These are phyloP conservation scores for Mycetomoellerius zeteki DNA, from an alignment of 1,140 invertebrate species.

Conservation along the genomic window DNA sequence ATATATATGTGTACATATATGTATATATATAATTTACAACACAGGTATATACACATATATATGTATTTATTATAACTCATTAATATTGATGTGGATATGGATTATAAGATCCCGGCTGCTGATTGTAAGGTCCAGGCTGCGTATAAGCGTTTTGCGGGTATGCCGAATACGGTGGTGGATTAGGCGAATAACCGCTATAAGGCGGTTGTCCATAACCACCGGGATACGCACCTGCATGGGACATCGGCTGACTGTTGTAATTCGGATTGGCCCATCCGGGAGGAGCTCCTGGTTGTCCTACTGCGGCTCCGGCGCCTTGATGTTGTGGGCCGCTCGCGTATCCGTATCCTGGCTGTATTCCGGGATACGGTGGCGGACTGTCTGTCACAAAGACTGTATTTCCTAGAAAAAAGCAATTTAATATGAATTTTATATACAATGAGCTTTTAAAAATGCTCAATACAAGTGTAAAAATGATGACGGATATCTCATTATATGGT, in stretches of 20 bases:
- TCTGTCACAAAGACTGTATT: constrained; percentile 96
- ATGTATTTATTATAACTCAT: constrained; percentile 43
- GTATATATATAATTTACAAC: background rate
- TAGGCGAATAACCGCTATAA: constrained; percentile 80
- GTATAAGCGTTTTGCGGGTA: constrained; percentile 73
- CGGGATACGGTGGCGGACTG: constrained; percentile 98
- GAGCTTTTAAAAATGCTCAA: background rate
- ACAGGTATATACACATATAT: no score
- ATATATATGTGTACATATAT: background rate
- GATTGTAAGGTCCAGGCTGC: constrained; percentile 68
- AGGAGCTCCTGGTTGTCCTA: constrained; percentile 77
- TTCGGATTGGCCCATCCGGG: constrained; percentile 84
- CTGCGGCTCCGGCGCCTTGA: constrained; percentile 74
- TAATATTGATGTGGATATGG: constrained; percentile 72
- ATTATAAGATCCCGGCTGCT: constrained; percentile 72
- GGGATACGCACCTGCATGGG: constrained; percentile 86
- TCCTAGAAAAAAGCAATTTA: constrained; percentile 86
- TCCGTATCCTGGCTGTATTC: constrained; percentile 89
- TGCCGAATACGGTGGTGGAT: constrained; percentile 81
- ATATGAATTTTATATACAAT: background rate
- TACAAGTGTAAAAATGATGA: background rate
- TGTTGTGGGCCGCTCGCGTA: constrained; percentile 82
- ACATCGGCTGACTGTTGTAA: constrained; percentile 84
- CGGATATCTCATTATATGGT: background rate
- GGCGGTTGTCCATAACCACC: constrained; percentile 81